Evolutionary conservation across 2,797 vertebrate species (phyloP), one percentile per base, ranked within the genome.

Genomic region (Geotrypetes seraphini): DNA sequence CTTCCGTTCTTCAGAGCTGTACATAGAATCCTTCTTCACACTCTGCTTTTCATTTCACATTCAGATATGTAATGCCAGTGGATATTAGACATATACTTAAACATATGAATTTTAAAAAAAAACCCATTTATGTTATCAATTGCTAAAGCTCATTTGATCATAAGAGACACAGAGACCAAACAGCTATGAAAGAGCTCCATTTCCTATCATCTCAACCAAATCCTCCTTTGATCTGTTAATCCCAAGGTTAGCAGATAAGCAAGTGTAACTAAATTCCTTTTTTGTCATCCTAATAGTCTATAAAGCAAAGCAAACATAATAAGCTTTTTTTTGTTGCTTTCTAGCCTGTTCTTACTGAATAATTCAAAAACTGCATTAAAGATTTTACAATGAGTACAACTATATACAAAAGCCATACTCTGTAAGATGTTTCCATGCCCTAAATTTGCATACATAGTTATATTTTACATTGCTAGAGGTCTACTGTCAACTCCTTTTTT

Each of bases 181-280:
- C 66, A 65, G 75, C 79, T 80, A 79, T 83, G 79, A 73, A 79
- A 75, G 78, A 87, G 81, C 86, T 86, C 87, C 73, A 75, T 83
- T 81, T 77, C 85, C 85, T 87, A 84, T 89, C 86, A 84, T 74
- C 83, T 83, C 84, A 85, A 86, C 86, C 81, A 83, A 86, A 87
- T 86, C 89, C 63, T 71, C 80, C 90, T 97, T 95, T 96, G 90
- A 96, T 97, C 91, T 92, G 87, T 87, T 95, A 93, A 96, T 97
- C 90, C 90, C 59, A 73, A 74, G 86, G 88, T 90, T 92, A 90
- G 83, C 78, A 86, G 88, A 95, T 93, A 92, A 93, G 90, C 78
- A 79, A 81, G 84, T 77, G 59, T 92, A 91, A 91, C 79, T 80
- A 90, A 91, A 86, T 73, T 83, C 83, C 84, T 84, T 88, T 89